Percentiles rank a stretch among this genome's conserved stretches.
Evolutionary conservation across 2,888 invertebrate genomes (phyloP).

Genomic region (Agonopterix subpropinquella): DNA sequence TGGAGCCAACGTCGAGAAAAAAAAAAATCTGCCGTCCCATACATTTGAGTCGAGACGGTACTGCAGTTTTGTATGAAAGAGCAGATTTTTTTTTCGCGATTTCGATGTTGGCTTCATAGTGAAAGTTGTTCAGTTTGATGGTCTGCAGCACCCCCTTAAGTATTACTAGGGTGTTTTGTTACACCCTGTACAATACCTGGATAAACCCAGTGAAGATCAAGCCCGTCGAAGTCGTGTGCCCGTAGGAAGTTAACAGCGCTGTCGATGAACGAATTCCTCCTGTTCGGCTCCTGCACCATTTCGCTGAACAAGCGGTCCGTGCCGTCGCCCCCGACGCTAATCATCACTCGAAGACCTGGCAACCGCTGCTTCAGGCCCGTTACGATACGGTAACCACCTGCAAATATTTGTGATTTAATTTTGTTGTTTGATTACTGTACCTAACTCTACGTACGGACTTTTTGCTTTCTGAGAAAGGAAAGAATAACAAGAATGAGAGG

Average conservation of each 20-base stretch:
- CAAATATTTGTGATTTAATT: constrained; percentile 6
- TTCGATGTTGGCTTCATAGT: too few relatives aligned
- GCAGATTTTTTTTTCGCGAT: too few relatives aligned
- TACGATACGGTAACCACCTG: constrained; percentile 84
- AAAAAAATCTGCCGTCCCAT: too few relatives aligned
- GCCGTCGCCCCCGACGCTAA: constrained; percentile 85
- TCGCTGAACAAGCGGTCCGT: constrained; percentile 76
- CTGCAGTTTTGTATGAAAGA: too few relatives aligned
- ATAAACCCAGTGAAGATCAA: constrained; percentile 88
- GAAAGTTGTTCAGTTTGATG: too few relatives aligned
- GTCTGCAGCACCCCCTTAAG: too few relatives aligned
- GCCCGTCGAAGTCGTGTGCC: constrained; percentile 85
- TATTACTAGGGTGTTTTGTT: too few relatives aligned
- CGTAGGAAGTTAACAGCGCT: constrained; percentile 79
- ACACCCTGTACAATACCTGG: constrained; percentile 65
- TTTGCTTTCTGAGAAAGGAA: too few relatives aligned
- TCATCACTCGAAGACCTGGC: constrained; percentile 80
- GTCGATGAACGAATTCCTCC: constrained; percentile 76
- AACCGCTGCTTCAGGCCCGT: constrained; percentile 80
- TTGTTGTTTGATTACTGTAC: background rate
- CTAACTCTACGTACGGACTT: too few relatives aligned
- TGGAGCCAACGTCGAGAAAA: too few relatives aligned
- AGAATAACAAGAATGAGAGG: too few relatives aligned
- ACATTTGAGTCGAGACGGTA: too few relatives aligned
- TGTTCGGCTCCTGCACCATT: constrained; percentile 74